Conservation (phyloP, 2,888 invertebrate species). For the Odiellus spinosus region DNA sequence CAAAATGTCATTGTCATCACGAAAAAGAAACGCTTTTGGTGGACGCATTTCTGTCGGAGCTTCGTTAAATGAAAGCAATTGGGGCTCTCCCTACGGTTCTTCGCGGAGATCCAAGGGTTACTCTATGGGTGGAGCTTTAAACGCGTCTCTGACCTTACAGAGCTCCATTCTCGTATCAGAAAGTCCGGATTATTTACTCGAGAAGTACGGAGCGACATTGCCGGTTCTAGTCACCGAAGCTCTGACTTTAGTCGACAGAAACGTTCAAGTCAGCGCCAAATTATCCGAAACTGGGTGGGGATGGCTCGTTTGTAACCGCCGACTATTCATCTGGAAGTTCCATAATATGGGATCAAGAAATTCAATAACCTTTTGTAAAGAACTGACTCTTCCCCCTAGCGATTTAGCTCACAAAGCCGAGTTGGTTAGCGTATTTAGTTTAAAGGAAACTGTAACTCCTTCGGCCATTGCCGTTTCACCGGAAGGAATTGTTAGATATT, state of each 20-base stretch:
- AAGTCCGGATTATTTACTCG: slow-evolving; percentile 31
- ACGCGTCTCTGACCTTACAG: too few species aligned
- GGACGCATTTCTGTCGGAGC: too few species aligned
- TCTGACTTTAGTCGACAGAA: slow-evolving; percentile 55
- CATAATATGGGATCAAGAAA: not conserved
- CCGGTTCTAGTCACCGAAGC: slow-evolving; percentile 81
- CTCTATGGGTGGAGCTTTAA: too few species aligned
- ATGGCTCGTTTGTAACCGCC: slow-evolving; percentile 69
- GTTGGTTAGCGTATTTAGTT: slow-evolving; percentile 46
- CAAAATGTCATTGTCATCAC: too few species aligned
- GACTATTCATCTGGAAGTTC: slow-evolving; percentile 60
- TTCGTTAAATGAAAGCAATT: too few species aligned
- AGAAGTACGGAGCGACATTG: slow-evolving; percentile 61
- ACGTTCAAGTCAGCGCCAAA: slow-evolving; percentile 37
- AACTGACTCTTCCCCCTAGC: slow-evolving; percentile 73
- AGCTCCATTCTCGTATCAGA: too few species aligned
- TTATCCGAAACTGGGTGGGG: slow-evolving; percentile 56
- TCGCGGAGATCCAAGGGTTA: too few species aligned
- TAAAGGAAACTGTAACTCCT: slow-evolving; percentile 39
- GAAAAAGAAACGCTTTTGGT: too few species aligned
- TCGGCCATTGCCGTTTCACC: slow-evolving; percentile 84
- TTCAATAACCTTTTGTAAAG: slow-evolving; percentile 49
- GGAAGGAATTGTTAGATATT: slow-evolving; percentile 80
- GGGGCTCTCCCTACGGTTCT: too few species aligned
- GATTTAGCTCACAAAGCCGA: slow-evolving; percentile 58